Conservation (phyloP, 2,113 vertebrate species). For the Leuciscus idus region DNA sequence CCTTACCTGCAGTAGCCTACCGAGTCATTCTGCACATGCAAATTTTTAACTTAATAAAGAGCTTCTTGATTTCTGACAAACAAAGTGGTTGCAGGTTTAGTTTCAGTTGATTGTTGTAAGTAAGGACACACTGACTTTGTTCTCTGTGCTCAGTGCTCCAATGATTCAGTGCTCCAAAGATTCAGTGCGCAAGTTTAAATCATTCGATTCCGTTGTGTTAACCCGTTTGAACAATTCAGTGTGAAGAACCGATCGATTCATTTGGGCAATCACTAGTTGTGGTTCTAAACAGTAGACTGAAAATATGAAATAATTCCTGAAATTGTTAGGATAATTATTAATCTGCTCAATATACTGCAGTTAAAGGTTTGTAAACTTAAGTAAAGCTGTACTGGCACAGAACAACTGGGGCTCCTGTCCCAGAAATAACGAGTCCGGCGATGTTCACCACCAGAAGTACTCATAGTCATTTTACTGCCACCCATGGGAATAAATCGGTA, state of each 20-base stretch:
- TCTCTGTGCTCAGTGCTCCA: no score
- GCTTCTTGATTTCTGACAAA: background rate
- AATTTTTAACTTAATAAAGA: background rate
- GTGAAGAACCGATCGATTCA: background rate
- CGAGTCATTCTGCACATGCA: background rate
- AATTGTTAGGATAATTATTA: background rate
- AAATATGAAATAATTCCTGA: background rate
- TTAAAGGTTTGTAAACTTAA: background rate
- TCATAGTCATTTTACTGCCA: background rate
- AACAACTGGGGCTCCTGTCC: background rate
- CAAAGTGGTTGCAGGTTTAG: no score
- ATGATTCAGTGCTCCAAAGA: no score
- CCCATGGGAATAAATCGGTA: background rate
- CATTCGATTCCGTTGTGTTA: no score
- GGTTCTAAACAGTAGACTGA: background rate
- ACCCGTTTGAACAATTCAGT: no score
- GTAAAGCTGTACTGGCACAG: background rate
- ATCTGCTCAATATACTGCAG: background rate
- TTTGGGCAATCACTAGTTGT: background rate
- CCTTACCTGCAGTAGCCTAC: background rate
- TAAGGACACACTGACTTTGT: no score
- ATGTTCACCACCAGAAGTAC: no score
- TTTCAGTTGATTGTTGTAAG: no score
- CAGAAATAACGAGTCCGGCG: background rate
- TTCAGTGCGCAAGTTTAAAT: no score